A percentile compares a stretch with the other conserved stretches of the same genome.
Conservation (phyloP, 2,113 vertebrate species). For the Carlito syrichta region DNA sequence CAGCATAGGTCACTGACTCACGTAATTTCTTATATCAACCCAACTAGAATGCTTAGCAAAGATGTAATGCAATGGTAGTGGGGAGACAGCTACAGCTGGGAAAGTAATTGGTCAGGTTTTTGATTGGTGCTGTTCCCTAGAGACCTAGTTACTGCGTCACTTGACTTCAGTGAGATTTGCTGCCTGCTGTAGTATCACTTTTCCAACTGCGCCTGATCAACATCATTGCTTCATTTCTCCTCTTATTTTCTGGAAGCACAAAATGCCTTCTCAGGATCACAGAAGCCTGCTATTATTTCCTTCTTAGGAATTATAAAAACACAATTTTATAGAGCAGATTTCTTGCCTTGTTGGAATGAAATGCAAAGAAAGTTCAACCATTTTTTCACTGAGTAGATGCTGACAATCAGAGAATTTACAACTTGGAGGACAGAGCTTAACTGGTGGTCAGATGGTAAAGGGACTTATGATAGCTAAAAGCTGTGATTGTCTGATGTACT, state of each 20-base stretch:
- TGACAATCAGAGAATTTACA: background rate
- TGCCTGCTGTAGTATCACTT: background rate
- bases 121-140: background rate
- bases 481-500: background rate
- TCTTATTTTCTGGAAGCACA: background rate
- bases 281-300: background rate
- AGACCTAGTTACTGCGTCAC: background rate
- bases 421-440: background rate
- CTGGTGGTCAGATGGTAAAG: background rate
- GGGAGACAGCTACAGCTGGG: background rate
- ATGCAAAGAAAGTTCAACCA: background rate
- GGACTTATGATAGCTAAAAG: background rate
- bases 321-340: background rate
- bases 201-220: background rate
- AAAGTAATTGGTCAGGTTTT: background rate
- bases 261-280: background rate
- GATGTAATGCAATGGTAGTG: background rate
- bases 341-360: background rate
- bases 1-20: background rate
- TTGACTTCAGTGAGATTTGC: background rate
- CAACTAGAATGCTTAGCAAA: background rate
- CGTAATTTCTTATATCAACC: background rate
- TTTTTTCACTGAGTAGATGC: background rate
- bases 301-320: background rate
- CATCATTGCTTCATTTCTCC: background rate